phyloP scores from a whole-genome alignment of 2,113 vertebrate genomes.

The Aptenodytes forsteri region DNA sequence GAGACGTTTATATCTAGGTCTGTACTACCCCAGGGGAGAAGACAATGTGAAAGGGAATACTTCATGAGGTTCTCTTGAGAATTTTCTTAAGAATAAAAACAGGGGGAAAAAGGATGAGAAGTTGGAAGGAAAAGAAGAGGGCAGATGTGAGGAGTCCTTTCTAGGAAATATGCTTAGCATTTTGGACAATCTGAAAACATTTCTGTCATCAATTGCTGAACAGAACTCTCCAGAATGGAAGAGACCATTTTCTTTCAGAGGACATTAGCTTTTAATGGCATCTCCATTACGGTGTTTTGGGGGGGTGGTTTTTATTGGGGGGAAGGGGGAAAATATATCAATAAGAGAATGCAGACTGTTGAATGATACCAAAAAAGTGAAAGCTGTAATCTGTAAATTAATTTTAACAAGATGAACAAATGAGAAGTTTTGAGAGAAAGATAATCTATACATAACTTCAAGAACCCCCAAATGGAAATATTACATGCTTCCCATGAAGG shows the following conservation, averaged over 20 bases:
- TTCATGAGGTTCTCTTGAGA: not conserved
- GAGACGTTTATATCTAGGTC: not conserved
- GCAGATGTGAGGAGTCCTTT: not conserved
- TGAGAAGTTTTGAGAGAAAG: not conserved
- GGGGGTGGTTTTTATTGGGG: not conserved
- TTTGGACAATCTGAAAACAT: not conserved
- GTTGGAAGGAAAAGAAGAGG: not conserved
- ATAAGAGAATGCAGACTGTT: not conserved
- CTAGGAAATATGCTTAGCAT: not conserved
- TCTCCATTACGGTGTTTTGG: not conserved
- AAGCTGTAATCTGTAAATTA: not conserved
- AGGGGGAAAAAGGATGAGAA: not conserved
- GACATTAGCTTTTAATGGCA: not conserved
- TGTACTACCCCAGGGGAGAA: not conserved
- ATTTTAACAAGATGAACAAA: not conserved
- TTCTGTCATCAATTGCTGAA: not conserved
- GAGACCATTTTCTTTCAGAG: not conserved
- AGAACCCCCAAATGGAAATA: not conserved
- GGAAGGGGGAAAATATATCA: accelerated
- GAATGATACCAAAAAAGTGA: not conserved
- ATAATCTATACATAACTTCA: not conserved
- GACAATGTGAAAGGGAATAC: not conserved
- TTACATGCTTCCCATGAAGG: not conserved
- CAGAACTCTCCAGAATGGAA: not conserved
- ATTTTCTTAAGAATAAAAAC: not conserved